Conservation (phyloP, 2,797 vertebrate genomes). For the Acanthurus lineatus region DNA sequence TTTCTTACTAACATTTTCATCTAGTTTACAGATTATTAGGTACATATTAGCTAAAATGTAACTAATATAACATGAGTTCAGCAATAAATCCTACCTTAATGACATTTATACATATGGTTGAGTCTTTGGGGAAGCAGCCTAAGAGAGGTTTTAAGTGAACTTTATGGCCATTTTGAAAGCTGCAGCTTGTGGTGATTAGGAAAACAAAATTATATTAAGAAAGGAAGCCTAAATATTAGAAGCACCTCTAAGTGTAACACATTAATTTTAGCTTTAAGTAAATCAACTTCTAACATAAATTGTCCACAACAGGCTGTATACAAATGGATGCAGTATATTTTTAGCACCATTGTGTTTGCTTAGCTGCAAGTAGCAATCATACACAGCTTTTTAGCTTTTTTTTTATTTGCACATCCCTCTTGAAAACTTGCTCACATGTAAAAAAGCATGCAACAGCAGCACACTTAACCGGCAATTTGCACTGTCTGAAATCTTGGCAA, state of each 20-base stretch:
- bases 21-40: not conserved
- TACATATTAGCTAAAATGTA: not conserved
- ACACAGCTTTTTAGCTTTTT: constrained; percentile 27
- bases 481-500: constrained; percentile 33
- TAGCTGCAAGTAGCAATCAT: not conserved
- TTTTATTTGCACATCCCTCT: not conserved
- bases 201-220: not conserved
- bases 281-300: not conserved
- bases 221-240: not conserved
- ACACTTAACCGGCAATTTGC: constrained; percentile 17
- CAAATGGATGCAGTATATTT: not conserved
- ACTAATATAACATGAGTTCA: not conserved
- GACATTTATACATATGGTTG: not conserved
- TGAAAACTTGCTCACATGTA: constrained; percentile 37
- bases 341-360: not conserved
- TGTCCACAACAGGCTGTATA: not conserved
- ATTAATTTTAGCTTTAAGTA: not conserved
- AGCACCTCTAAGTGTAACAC: not conserved
- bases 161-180: not conserved
- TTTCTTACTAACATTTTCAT: not conserved
- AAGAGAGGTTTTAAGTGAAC: not conserved
- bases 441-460: constrained; percentile 22
- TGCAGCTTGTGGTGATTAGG: too few relatives aligned
- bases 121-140: not conserved
- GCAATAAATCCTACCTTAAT: not conserved